Evolutionary conservation across 2,797 vertebrate genomes (phyloP).

Genomic region (Fundulus diaphanus): DNA sequence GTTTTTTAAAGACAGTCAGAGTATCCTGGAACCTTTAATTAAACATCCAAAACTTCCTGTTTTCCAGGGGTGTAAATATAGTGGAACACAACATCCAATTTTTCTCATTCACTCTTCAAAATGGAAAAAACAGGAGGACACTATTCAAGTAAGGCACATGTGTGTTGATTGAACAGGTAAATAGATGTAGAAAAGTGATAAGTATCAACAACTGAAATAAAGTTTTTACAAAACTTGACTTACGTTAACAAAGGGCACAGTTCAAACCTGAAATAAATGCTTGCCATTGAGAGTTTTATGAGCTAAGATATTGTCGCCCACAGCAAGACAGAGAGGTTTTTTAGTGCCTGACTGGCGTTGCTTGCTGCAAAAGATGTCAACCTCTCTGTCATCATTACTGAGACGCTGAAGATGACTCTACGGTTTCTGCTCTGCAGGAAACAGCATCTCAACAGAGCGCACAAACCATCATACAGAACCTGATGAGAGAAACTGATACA

Average conservation of each 20-base stretch:
- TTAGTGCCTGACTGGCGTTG: background rate
- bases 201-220: slow-evolving; percentile 30
- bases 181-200: slow-evolving; percentile 27
- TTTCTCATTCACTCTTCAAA: background rate
- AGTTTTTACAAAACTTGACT: background rate
- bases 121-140: background rate
- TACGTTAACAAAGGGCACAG: background rate
- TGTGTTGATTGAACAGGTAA: background rate
- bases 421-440: background rate
- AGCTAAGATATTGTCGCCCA: background rate
- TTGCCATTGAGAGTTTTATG: slow-evolving; percentile 16
- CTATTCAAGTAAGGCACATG: background rate
- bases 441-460: background rate
- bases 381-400: background rate
- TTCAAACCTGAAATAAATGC: slow-evolving; percentile 1
- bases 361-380: background rate
- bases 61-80: background rate
- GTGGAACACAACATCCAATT: too few species aligned
- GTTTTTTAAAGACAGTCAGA: background rate
- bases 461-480: background rate
- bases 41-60: background rate
- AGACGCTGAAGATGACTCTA: background rate
- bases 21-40: background rate
- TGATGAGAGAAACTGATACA: background rate
- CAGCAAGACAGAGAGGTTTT: background rate